Evolutionary conservation across 2,113 vertebrate species (phyloP).

Genomic region (Aphelocoma coerulescens): DNA sequence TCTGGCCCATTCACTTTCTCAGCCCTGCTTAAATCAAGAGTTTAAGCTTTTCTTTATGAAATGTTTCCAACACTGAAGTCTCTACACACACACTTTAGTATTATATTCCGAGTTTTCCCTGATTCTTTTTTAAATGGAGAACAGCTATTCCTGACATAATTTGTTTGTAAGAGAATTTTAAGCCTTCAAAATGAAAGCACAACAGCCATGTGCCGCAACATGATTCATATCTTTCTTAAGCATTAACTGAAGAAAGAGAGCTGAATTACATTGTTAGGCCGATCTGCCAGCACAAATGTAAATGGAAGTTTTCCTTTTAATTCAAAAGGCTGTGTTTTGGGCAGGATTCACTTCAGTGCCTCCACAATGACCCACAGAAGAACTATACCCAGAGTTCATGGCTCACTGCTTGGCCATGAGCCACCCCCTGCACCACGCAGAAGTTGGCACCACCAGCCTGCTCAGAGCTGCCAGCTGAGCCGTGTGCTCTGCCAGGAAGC

Average conservation of each 20-base stretch:
- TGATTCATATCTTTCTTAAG: background rate
- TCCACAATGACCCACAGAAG: background rate
- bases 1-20: background rate
- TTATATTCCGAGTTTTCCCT: background rate
- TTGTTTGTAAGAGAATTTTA: background rate
- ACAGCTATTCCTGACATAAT: background rate
- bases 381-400: background rate
- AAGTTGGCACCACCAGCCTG: background rate
- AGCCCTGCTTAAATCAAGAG: background rate
- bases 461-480: constrained; percentile 4
- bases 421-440: background rate
- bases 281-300: constrained; percentile 13
- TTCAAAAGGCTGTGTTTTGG: background rate
- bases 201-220: background rate
- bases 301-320: background rate
- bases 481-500: background rate
- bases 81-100: background rate
- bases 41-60: background rate
- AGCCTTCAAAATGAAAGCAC: background rate
- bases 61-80: background rate
- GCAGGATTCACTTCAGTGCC: background rate
- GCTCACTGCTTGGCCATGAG: background rate
- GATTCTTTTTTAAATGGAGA: background rate
- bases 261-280: background rate
- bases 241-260: background rate